Evolutionary conservation across 92 coral and sea anemone species (phyloP), one percentile per base, ranked within the genome.

Genomic region (Virgularia gustaviana): DNA sequence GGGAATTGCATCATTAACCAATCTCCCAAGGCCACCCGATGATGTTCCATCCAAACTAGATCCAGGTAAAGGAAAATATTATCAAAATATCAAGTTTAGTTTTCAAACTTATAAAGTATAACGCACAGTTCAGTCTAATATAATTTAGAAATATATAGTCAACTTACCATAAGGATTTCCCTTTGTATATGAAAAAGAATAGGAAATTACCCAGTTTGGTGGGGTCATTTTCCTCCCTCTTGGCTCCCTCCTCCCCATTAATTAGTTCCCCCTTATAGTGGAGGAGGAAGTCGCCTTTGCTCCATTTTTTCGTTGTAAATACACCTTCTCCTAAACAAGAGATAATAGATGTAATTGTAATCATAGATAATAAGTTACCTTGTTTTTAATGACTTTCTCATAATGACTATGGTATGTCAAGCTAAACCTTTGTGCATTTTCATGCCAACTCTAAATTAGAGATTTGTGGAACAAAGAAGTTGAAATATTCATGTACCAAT

Each of bases 211-310:
- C 74, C 15, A 39, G 1, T 32, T 66, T 45, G 2, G 43, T 16
- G 6, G 70, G 70, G 70, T 63, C 31, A 45, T 30, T 63, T 63
- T 63, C 2, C 28, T 66, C 73, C n/a, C 73, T 36, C 2, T 66
- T n/a, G 32, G 31, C 9, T 16, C 55, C 73, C 32, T 66, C 73
- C n/a, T 19, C 35, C 22, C 15, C 54, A 42, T 39, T 24, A 16
- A 66, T 28, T 13, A 38, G 16, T 38, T 66, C 73, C 25, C 73
- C 73, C 9, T 66, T 66, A 43, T 66, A 66, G 30, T 33, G 27
- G 6, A 66, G 16, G 9, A 66, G 28, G 33, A 66, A 66, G 11
- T 66, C 73, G 9, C 73, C 73, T 43, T 41, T 36, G 41, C 45
- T 30, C 27, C 41, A 66, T 9, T 42, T 19, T 35, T 39, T 36